phyloP scores from a whole-genome alignment of 2,797 vertebrate genomes.

The Halcyon leucocephala region DNA sequence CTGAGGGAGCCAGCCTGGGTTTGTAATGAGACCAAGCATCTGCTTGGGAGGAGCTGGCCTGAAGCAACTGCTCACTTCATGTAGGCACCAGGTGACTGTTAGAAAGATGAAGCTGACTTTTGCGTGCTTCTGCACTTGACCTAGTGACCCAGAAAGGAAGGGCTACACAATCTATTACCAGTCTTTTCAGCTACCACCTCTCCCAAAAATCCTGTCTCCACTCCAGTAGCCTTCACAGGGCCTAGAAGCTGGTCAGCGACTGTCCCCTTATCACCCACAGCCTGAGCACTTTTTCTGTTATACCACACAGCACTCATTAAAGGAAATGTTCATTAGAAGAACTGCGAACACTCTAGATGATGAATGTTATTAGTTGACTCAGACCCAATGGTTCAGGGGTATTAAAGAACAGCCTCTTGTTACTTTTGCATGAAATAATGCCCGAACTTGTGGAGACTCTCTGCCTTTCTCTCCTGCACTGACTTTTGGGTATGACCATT shows the following conservation, averaged over 20 bases:
- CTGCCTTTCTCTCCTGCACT: background rate
- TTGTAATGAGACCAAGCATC: fast-evolving
- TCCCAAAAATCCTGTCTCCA: background rate
- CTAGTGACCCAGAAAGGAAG: background rate
- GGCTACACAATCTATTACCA: background rate
- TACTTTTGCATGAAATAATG: background rate
- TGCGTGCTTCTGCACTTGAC: background rate
- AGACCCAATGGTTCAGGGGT: background rate
- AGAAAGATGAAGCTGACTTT: background rate
- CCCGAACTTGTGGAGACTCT: background rate
- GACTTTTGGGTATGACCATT: fast-evolving
- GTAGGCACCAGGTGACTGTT: background rate
- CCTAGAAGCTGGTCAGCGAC: background rate
- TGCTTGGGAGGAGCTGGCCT: background rate
- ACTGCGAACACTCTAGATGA: background rate
- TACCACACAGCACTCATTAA: background rate
- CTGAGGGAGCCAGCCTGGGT: background rate
- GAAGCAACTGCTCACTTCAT: background rate
- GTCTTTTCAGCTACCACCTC: background rate
- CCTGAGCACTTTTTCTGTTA: background rate
- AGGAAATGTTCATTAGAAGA: background rate
- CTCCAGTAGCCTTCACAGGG: background rate
- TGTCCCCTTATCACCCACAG: background rate
- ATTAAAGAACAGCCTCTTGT: background rate
- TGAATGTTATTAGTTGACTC: background rate